Evolutionary conservation across 1,140 invertebrate species (phyloP).

Genomic region (Subanguina moxae): DNA sequence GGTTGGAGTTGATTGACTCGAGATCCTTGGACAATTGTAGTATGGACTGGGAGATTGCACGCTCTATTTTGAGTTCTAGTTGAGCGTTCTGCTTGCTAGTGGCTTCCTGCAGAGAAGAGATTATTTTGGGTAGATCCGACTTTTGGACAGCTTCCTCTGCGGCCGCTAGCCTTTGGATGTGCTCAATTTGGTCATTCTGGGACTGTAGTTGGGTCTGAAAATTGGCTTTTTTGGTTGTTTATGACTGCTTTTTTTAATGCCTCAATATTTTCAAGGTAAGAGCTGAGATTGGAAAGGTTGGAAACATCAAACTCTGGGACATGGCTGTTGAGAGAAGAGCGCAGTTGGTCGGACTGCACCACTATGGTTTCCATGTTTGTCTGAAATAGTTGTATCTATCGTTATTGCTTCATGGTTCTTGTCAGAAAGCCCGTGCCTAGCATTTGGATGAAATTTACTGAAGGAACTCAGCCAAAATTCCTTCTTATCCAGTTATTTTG

Average conservation of each 20-base stretch:
- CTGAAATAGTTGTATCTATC: neutral
- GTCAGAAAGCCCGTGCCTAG: too few species aligned
- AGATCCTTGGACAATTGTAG: neutral
- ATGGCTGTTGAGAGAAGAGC: neutral
- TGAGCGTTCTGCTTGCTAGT: neutral
- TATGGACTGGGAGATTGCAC: neutral
- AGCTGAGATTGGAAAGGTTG: neutral
- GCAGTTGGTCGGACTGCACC: neutral
- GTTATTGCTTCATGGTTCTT: too few species aligned
- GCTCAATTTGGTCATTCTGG: neutral
- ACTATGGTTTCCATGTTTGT: neutral
- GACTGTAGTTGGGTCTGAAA: slow-evolving; percentile 1
- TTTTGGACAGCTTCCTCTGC: neutral
- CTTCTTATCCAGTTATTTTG: too few species aligned
- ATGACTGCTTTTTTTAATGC: neutral
- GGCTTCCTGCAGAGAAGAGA: neutral
- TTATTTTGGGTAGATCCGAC: neutral
- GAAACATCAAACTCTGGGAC: neutral
- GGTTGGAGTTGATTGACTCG: neutral
- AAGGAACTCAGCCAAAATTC: too few species aligned
- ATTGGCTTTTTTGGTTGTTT: neutral
- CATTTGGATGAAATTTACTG: too few species aligned
- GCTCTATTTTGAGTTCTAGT: neutral
- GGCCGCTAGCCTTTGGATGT: neutral
- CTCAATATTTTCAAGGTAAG: neutral